Evolutionary conservation across 2,113 vertebrate species (phyloP), one percentile per base, ranked within the genome.

Genomic region (Forbesichthys papilliferus): DNA sequence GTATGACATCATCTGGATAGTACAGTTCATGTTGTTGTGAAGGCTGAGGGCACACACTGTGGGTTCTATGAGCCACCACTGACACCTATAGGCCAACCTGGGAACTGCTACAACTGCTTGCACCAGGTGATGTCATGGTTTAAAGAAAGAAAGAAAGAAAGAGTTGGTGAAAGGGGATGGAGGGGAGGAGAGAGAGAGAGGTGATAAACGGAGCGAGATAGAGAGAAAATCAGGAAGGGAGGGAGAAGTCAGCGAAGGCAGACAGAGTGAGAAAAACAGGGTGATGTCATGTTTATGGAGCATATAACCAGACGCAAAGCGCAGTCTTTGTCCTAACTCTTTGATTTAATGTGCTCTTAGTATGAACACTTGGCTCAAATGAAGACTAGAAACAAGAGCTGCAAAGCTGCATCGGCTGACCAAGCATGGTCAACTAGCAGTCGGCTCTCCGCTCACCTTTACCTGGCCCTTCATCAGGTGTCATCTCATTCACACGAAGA

Each of bases 1-100:
- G 80, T 75, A 90, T 92, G 90, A 92, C 88, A 84, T 92, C 91
- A 92, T 90, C 80, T 58, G 64, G 58, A 61, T 81, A 4, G 33
- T 53, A 36, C 46, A 27, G 55, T 71, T 71, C 69, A 56, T 66
- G 49, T 42, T 61, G 5, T 49, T 63, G 48, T 52, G 11, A 4
- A 48, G 53, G 47, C 58, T 36, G 53, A 47, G 46, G 60, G 58
- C 76, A 72, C 62, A 72, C 49, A 13, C 1, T 9, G 18, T 33
- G 8, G 3, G 54, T 69, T 52, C 18, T 47, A 12, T 68, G 68
- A 75, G 80, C 36, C 48, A 86, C 92, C 72, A 80, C 71, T 91
- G 88, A 87, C 92, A 88, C 82, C 91, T 84, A 76, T 36, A 69
- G 92, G 70, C 34, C 55, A 48, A 3, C 0, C 5, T 0, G 11